Percentiles rank a stretch among this genome's conserved stretches.
Evolutionary conservation across 2,888 invertebrate species (phyloP).

Genomic region (Cryptophagus acutangulus): DNA sequence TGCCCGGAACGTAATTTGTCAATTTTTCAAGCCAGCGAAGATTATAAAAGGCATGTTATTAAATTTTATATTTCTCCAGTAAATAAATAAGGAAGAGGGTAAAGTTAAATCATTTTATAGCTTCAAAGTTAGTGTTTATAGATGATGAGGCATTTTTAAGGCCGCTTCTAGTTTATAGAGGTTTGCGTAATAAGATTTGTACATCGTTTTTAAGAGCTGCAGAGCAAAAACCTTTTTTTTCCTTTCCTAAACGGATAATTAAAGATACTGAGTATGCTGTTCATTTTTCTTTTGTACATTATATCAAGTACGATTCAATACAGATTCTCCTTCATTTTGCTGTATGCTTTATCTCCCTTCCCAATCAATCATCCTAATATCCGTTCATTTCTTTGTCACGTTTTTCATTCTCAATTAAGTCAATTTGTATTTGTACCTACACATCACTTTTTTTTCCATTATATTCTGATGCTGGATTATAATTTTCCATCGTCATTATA

Average conservation of each 20-base stretch:
- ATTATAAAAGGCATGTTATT: constrained; percentile 5
- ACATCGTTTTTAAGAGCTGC: constrained; percentile 6
- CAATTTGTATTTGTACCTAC: too few relatives aligned
- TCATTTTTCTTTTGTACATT: constrained; percentile 4
- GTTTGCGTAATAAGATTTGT: constrained; percentile 10
- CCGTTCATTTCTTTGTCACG: too few relatives aligned
- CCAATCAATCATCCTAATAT: too few relatives aligned
- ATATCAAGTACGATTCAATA: constrained; percentile 7
- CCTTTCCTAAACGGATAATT: constrained; percentile 9
- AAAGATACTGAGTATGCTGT: constrained; percentile 5
- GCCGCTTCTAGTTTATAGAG: constrained; percentile 9
- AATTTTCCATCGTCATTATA: too few relatives aligned
- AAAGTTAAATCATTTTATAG: constrained; percentile 10
- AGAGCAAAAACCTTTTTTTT: constrained; percentile 3
- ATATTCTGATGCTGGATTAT: too few relatives aligned
- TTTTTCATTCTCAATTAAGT: too few relatives aligned
- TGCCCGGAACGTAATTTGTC: constrained; percentile 6
- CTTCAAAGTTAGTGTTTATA: constrained; percentile 13
- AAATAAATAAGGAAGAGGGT: constrained; percentile 5
- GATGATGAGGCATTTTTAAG: constrained; percentile 10
- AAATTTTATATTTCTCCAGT: constrained; percentile 7
- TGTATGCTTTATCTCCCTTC: too few relatives aligned
- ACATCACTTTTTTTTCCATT: too few relatives aligned
- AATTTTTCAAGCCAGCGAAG: background rate
- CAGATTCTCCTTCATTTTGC: too few relatives aligned